These are phyloP conservation scores for Drosophila hamatofila DNA, from an alignment of 2,888 invertebrate species.

Conservation along the genomic window DNA sequence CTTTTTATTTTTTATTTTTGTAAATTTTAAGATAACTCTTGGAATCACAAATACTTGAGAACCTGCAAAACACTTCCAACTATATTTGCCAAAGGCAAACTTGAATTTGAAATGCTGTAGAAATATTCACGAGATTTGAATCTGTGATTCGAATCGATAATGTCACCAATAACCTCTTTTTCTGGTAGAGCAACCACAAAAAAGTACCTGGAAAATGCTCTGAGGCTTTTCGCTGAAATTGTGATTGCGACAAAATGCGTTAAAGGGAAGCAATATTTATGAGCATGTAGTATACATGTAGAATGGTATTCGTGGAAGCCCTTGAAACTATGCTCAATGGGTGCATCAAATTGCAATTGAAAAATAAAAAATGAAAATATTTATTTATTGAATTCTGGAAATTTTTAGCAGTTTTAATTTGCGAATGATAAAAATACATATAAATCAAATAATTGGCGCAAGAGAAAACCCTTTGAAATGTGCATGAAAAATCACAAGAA, in stretches of 20 bases:
- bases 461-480: neutral
- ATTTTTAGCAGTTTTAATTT: conserved; percentile 3
- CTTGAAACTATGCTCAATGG: neutral
- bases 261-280: neutral
- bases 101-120: neutral
- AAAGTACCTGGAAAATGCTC: neutral
- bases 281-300: no score
- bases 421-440: neutral
- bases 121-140: neutral
- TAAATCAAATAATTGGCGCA: conserved; percentile 1
- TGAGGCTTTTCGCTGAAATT: neutral
- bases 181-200: neutral
- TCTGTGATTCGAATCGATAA: neutral
- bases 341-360: neutral
- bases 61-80: no score
- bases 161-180: neutral
- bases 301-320: neutral
- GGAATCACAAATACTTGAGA: no score
- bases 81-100: neutral
- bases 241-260: neutral
- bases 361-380: neutral
- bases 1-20: no score
- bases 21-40: no score
- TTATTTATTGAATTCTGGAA: conserved; percentile 1
- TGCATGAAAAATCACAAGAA: neutral